A percentile compares a stretch with the other conserved stretches of the same genome.
Conservation (phyloP, 2,888 invertebrate genomes). For the Linyphia triangularis region DNA sequence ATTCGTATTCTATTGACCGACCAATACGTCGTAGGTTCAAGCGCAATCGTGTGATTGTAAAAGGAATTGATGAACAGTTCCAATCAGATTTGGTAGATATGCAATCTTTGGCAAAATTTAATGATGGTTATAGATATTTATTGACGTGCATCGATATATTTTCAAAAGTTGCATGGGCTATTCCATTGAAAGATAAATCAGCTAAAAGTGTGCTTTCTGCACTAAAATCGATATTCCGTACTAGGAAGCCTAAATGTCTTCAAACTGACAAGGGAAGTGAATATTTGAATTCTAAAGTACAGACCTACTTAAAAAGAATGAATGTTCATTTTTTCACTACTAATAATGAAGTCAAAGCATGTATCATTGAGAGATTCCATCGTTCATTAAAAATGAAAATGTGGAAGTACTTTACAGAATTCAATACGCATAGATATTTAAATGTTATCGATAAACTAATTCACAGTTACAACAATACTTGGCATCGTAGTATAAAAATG, state of each 20-base stretch:
- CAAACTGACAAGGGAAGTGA: conserved; percentile 77
- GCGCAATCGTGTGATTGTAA: conserved; percentile 71
- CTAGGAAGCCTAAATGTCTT: conserved; percentile 71
- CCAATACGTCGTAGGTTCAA: conserved; percentile 42
- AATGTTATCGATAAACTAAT: conserved; percentile 54
- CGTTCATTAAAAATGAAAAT: conserved; percentile 78
- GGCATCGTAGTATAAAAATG: conserved; percentile 37
- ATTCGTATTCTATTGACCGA: conserved; percentile 70
- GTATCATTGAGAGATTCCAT: conserved; percentile 78
- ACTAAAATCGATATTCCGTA: conserved; percentile 70
- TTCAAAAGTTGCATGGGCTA: too few relatives aligned
- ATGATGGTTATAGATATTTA: conserved; percentile 77
- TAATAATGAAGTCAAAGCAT: conserved; percentile 78
- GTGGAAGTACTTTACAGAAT: conserved; percentile 60
- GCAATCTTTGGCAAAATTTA: conserved; percentile 53
- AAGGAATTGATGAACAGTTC: conserved; percentile 76
- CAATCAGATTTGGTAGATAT: conserved; percentile 77
- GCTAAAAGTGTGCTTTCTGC: conserved; percentile 68
- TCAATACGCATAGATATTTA: conserved; percentile 42
- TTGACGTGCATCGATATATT: conserved; percentile 77
- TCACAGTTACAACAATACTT: conserved; percentile 55
- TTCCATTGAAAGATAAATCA: conserved; percentile 77
- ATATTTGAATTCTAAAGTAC: conserved; percentile 75
- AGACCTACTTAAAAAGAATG: conserved; percentile 70
- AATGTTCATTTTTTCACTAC: conserved; percentile 77